Percentiles rank a stretch among this genome's conserved stretches.
Evolutionary conservation across 2,888 invertebrate species (phyloP).

Genomic region (Hirtodrosophila histrioides): DNA sequence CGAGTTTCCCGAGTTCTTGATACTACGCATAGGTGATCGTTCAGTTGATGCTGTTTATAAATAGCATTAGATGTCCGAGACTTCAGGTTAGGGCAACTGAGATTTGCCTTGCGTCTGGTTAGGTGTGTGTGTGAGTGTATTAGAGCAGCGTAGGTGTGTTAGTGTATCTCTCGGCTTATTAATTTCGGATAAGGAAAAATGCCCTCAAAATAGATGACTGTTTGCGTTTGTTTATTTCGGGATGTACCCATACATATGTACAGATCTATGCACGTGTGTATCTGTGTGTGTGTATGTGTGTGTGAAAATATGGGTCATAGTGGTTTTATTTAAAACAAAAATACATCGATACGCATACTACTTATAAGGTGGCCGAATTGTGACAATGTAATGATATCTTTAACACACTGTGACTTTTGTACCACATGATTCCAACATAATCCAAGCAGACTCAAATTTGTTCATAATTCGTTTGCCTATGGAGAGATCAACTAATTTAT

Average conservation of each 20-base stretch:
- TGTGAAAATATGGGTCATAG: conserved; percentile 51
- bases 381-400: conserved; percentile 9
- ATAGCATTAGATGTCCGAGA: conserved; percentile 54
- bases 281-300: neutral
- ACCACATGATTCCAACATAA: neutral
- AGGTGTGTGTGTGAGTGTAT: conserved; percentile 26
- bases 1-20: conserved; percentile 47
- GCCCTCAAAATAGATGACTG: conserved; percentile 51
- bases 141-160: conserved; percentile 23
- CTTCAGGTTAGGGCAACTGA: conserved; percentile 65
- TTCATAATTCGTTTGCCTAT: no score
- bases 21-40: conserved; percentile 53
- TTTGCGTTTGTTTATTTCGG: conserved; percentile 51
- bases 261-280: neutral
- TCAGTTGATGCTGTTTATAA: conserved; percentile 51
- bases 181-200: conserved; percentile 59
- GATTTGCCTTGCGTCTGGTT: conserved; percentile 49
- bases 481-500: no score
- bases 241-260: conserved; percentile 24
- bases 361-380: conserved; percentile 15
- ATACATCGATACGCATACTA: conserved; percentile 18
- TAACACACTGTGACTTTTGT: neutral
- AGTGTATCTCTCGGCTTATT: conserved; percentile 48
- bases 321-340: conserved; percentile 37
- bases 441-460: no score